Evolutionary conservation across 2,113 vertebrate species (phyloP), one percentile per base, ranked within the genome.

Genomic region (Siniperca chuatsi): DNA sequence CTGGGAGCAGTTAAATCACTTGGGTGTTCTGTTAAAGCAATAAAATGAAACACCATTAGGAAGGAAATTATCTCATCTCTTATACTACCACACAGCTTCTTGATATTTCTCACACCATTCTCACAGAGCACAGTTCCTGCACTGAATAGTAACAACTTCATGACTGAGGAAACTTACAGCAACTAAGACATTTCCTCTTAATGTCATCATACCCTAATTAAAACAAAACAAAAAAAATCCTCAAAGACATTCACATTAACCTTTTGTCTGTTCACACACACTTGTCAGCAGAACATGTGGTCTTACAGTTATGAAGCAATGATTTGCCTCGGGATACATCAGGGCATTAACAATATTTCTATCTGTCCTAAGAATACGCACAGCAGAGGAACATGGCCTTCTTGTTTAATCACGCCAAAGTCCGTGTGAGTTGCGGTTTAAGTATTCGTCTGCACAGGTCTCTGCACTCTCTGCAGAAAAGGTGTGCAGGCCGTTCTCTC

Each of bases 371-470:
- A 46, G 13, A 55, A 60, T 40, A 71, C 18, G 25, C 29, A 74
- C 15, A 11, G 50, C 62, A 42, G n/a, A 33, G 48, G 77, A 52
- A 29, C 29, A 7, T 64, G 67, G 35, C 48, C 25, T 37, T 29
- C 15, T 35, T 3, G 0, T 69, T 83, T 20, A 15, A 35, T 65
- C 54, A 52, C 48, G 33, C 42, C 20, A 71, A 44, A 77, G 48
- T 88, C 62, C 29, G 9, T 52, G 70, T 52, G 83, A 42, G 48
- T 44, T 76, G n/a, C 2, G 25, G 54, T 66, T 60, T 8, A 12
- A 77, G 68, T 50, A 70, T 91, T 29, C 85, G 84, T 75, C 84
- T 78, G 60, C 69, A 79, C 91, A 88, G 61, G 88, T 80, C 61
- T 77, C 25, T 82, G 75, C 82, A 54, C 73, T 65, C 25, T 25